These are phyloP conservation scores for Dorcus hopei DNA, from an alignment of 2,888 invertebrate species.

Conservation along the genomic window DNA sequence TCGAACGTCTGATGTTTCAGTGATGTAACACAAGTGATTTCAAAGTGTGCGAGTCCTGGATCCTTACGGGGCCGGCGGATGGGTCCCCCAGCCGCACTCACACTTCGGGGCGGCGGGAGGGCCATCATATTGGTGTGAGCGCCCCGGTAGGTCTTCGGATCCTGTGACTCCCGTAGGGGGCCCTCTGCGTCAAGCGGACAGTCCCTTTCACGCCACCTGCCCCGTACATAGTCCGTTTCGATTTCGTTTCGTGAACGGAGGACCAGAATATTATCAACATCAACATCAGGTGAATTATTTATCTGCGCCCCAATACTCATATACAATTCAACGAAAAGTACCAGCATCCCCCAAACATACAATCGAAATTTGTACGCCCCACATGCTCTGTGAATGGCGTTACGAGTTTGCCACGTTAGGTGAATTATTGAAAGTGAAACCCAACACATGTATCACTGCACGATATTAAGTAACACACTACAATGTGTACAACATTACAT, in stretches of 20 bases:
- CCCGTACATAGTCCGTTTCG: slow-evolving; percentile 75
- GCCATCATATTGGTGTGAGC: slow-evolving; percentile 39
- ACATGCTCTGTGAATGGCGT: too few species aligned
- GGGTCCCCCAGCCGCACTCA: slow-evolving; percentile 40
- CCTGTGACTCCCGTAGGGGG: slow-evolving; percentile 53
- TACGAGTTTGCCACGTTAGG: too few species aligned
- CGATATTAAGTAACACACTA: too few species aligned
- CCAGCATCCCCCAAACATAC: too few species aligned
- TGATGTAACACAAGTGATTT: not conserved
- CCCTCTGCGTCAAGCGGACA: slow-evolving; percentile 51
- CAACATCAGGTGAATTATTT: slow-evolving; percentile 10
- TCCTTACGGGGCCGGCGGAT: slow-evolving; percentile 52
- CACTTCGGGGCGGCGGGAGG: slow-evolving; percentile 38
- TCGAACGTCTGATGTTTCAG: too few species aligned
- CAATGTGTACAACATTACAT: too few species aligned
- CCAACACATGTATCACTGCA: too few species aligned
- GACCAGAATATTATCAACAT: slow-evolving; percentile 32
- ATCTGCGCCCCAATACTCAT: too few species aligned
- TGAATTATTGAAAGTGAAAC: too few species aligned
- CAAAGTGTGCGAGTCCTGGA: slow-evolving; percentile 44
- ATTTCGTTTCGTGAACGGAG: slow-evolving; percentile 58
- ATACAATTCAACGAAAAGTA: too few species aligned
- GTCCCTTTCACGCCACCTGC: slow-evolving; percentile 57
- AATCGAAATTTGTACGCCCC: too few species aligned
- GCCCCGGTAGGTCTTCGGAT: slow-evolving; percentile 50